Evolutionary conservation across 2,888 invertebrate genomes (phyloP), one percentile per base, ranked within the genome.

Genomic region (Drosophila merina): DNA sequence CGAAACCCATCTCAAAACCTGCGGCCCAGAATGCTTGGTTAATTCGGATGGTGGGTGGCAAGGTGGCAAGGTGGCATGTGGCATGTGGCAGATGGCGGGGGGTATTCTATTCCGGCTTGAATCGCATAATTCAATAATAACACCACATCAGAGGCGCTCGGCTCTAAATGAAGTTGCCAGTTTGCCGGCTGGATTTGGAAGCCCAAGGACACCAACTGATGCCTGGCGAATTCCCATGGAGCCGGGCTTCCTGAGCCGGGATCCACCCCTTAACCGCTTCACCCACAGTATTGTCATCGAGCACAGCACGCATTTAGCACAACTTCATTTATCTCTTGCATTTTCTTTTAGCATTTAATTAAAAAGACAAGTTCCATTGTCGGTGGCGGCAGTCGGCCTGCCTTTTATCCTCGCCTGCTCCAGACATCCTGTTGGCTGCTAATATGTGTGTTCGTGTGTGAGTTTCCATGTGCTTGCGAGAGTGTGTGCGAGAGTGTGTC

Each of bases 251-350:
- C 36, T 30, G n/a, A n/a, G n/a, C n/a, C n/a, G 30, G 58, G 66
- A 57, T 66, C 64, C 66, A 63, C 63, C 64, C 54, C 33, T 47
- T 40, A 51, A 14, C 48, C 48, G 26, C 12, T 20, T 28, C 12
- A 10, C 6, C 20, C 40, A 5, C n/a, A 12, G 25, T 6, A 12
- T 45, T 42, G 33, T 10, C 26, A 30, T 30, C 40, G 44, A 62
- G 83, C 82, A 79, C 86, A 85, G 79, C 84, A 83, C 86, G 84
- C 83, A 83, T 86, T 88, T 88, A 83, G 86, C 87, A 81, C 88
- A 85, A 86, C 84, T 85, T 85, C 87, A 85, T 85, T 85, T 85
- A 88, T 85, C 84, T 88, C 86, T 78, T 75, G 88, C 88, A 88
- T 88, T 84, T 84, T 84, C 84, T 72, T 79, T 84, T 80, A 88